A percentile compares a stretch with the other conserved stretches of the same genome.
Conservation (phyloP, 1,140 invertebrate species). For the Frieseomelitta varia region DNA sequence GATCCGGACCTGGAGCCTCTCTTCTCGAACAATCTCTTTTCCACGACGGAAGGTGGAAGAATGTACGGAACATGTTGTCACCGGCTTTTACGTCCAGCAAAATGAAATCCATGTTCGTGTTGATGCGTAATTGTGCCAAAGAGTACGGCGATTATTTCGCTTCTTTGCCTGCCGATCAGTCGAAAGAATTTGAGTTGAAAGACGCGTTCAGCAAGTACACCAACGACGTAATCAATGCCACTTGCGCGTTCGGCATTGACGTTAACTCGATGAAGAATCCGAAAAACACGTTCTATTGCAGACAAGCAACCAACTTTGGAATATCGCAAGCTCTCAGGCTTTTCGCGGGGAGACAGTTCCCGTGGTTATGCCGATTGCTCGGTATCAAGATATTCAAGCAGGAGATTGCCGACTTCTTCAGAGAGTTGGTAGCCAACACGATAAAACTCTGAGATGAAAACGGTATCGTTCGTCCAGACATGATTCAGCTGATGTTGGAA, state of each 20-base stretch:
- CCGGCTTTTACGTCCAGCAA: constrained; percentile 75
- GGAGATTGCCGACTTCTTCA: constrained; percentile 70
- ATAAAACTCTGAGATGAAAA: constrained; percentile 45
- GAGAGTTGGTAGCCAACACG: constrained; percentile 68
- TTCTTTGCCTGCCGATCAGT: constrained; percentile 61
- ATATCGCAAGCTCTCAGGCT: constrained; percentile 63
- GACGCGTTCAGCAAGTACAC: constrained; percentile 77
- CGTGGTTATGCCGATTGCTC: constrained; percentile 63
- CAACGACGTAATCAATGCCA: constrained; percentile 80
- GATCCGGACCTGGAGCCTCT: constrained; percentile 68
- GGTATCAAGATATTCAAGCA: constrained; percentile 60
- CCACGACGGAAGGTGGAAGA: constrained; percentile 74
- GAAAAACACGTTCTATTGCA: constrained; percentile 75
- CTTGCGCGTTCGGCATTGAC: constrained; percentile 76
- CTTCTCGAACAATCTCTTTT: constrained; percentile 72
- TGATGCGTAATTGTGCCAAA: constrained; percentile 45
- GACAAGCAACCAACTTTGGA: constrained; percentile 67
- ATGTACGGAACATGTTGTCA: constrained; percentile 69
- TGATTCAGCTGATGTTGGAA: constrained; percentile 64
- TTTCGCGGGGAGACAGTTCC: constrained; percentile 56
- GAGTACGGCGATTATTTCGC: constrained; percentile 26
- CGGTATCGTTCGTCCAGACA: constrained; percentile 44
- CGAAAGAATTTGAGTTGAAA: constrained; percentile 62
- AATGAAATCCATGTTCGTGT: constrained; percentile 55
- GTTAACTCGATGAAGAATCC: constrained; percentile 62